These are phyloP conservation scores for Discoglossus pictus DNA, from an alignment of 2,797 vertebrate genomes.

Conservation along the genomic window DNA sequence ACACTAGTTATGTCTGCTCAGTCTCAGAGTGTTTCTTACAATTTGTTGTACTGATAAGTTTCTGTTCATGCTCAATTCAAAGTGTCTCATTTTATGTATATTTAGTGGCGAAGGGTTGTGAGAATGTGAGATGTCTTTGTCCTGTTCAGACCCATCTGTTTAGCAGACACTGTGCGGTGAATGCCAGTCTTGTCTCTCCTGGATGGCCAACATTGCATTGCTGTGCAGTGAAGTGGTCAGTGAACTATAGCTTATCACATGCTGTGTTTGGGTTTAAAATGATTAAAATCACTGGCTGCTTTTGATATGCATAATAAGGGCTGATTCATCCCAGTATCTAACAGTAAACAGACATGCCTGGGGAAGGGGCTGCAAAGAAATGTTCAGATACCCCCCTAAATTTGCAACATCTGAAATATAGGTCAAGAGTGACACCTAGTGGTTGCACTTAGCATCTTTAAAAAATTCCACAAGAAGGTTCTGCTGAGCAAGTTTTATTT, in stretches of 20 bases:
- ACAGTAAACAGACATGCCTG: neutral
- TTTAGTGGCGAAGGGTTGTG: neutral
- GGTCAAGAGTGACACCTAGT: constrained; percentile 77
- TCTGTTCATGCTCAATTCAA: neutral
- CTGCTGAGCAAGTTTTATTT: too few relatives aligned
- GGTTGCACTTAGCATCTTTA: too few relatives aligned
- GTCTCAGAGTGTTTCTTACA: neutral
- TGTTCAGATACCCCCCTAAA: too few relatives aligned
- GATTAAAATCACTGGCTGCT: constrained; percentile 1
- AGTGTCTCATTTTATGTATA: neutral
- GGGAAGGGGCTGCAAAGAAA: neutral
- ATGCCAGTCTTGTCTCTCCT: neutral
- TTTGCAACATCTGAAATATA: too few relatives aligned
- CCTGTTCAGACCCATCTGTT: constrained; percentile 1
- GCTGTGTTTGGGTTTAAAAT: neutral
- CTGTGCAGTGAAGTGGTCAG: neutral
- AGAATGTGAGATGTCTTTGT: neutral
- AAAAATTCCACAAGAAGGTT: too few relatives aligned
- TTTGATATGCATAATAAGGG: neutral
- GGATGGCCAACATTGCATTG: neutral
- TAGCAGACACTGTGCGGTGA: neutral
- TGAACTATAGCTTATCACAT: neutral
- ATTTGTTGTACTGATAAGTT: neutral
- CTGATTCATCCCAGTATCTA: constrained; percentile 14
- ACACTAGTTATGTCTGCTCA: too few relatives aligned